phyloP scores from a whole-genome alignment of 2,888 invertebrate genomes.

The Mamestra brassicae region DNA sequence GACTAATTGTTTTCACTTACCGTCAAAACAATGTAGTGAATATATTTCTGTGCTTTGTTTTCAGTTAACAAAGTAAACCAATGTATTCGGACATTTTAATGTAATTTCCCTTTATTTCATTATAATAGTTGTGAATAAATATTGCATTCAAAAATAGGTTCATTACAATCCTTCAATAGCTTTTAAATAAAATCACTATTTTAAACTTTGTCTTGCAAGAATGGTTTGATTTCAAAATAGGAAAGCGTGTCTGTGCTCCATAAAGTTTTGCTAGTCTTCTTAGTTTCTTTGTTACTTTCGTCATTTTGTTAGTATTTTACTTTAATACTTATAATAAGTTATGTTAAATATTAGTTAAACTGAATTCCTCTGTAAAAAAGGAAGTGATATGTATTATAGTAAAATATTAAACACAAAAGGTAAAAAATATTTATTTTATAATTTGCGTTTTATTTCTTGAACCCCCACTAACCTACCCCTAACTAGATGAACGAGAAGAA shows the following conservation, averaged over 20 bases:
- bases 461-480: background rate
- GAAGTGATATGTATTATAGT: constrained; percentile 68
- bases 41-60: background rate
- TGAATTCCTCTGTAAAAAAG: constrained; percentile 67
- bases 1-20: constrained; percentile 5
- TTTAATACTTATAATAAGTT: constrained; percentile 60
- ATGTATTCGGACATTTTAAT: background rate
- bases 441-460: constrained; percentile 53
- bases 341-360: constrained; percentile 62
- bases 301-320: constrained; percentile 63
- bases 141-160: constrained; percentile 16
- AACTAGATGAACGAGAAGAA: background rate
- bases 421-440: constrained; percentile 63
- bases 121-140: constrained; percentile 3
- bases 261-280: constrained; percentile 76
- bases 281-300: constrained; percentile 64
- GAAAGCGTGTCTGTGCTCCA: constrained; percentile 45
- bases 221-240: constrained; percentile 20
- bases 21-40: background rate
- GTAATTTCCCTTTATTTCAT: background rate
- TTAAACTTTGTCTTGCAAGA: background rate
- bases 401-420: constrained; percentile 61
- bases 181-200: background rate
- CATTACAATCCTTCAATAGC: constrained; percentile 3
- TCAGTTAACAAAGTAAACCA: constrained; percentile 5